Base-by-base conservation (phyloP, 2,888 invertebrate species). In the Buathra laborator region DNA sequence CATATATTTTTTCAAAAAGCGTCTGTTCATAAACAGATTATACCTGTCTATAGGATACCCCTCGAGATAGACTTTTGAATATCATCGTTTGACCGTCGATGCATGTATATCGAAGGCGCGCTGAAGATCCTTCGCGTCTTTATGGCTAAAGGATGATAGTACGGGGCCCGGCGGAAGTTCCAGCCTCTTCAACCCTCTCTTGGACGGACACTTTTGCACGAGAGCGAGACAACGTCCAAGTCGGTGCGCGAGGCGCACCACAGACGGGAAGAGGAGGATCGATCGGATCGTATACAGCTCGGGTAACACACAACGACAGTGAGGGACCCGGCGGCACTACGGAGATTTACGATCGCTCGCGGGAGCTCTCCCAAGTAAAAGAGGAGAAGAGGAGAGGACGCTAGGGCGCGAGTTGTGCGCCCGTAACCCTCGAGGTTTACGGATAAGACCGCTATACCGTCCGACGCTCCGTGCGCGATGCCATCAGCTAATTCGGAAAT, bases 281-380 rank as follows among this genome's bases (percentile, higher is more conserved):
- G 84, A 85, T 85, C 78, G 81, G 37, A 53, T 75, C 59, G 48
- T 51, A 10, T n/a, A 62, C 53, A 32, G 56, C 51, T 51, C 37
- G 74, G 16, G 51, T 48, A 9, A 68, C 74, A 62, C 51, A 32
- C 70, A 37, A 46, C 24, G 24, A 59, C 12, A 32, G 32, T 19
- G 24, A 24, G 32, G 29, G 29, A 24, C 29, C 24, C 29, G 29
- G 14, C 29, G 62, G 79, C 19, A 6, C 44, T 48, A 53, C 82
- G 48, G 75, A 85, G 85, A 85, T 85, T 85, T 85, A 85, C 81
- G 85, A 85, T 75, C 82, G 44, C 19, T 32, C 78, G 59, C 53
- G 56, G 51, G 56, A 67, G 59, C 78, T 48, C 44, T 71, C 66
- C n/a, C 59, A n/a, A 12, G 66, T 32, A 53, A 62, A 68, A 46